Evolutionary conservation across 2,797 vertebrate species (phyloP).

Genomic region (Sebastes alutus): DNA sequence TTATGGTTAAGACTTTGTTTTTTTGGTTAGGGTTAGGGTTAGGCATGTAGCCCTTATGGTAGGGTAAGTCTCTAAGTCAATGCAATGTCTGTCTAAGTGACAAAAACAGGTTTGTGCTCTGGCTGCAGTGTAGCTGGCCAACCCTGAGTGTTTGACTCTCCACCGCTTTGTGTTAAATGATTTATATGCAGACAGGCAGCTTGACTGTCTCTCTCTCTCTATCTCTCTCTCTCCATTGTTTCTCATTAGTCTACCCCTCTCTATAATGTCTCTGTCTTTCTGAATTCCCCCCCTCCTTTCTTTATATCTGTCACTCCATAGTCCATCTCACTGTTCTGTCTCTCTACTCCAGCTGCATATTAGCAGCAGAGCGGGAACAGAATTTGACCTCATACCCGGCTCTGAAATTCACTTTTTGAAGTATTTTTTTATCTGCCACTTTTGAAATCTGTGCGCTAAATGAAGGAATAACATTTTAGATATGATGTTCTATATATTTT

Average conservation of each 20-base stretch:
- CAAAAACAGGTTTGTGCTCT: constrained; percentile 29
- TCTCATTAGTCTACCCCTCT: constrained; percentile 47
- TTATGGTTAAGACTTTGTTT: not conserved
- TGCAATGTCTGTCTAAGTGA: constrained; percentile 15
- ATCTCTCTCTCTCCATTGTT: constrained; percentile 8
- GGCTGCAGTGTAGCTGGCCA: constrained; percentile 22
- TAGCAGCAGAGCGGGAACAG: not conserved
- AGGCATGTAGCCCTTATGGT: not conserved
- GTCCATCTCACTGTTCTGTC: constrained; percentile 17
- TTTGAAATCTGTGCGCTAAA: too few species aligned
- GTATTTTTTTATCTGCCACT: too few species aligned
- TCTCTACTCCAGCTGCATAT: constrained; percentile 7
- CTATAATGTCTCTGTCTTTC: constrained; percentile 34
- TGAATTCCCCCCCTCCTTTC: not conserved
- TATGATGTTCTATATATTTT: too few species aligned
- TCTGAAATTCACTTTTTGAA: too few species aligned
- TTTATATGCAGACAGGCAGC: constrained; percentile 64
- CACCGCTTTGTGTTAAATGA: constrained; percentile 64
- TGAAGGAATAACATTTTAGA: too few species aligned
- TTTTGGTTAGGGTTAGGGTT: not conserved
- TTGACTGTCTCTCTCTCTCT: constrained; percentile 41
- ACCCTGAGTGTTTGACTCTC: constrained; percentile 48
- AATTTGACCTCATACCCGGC: not conserved
- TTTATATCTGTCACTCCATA: constrained; percentile 2
- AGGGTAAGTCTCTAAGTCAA: not conserved